Percentiles rank a stretch among this genome's conserved stretches.
Conservation (phyloP, 2,888 invertebrate species). For the Camptogramma bilineatum region DNA sequence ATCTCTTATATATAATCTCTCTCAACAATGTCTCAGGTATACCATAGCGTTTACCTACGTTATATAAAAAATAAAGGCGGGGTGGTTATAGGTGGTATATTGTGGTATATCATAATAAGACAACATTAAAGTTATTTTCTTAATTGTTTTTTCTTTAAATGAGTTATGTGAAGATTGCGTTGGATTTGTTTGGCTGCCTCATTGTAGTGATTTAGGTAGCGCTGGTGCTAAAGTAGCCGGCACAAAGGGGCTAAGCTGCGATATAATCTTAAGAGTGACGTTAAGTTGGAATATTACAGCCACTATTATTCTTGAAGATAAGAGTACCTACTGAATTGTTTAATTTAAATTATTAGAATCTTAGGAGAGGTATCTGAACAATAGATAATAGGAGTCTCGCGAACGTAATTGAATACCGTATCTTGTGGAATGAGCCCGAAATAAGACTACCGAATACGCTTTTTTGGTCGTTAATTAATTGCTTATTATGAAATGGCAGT, state of each 20-base stretch:
- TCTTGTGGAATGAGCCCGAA: constrained; percentile 26
- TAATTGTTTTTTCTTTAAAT: constrained; percentile 10
- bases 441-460: constrained; percentile 21
- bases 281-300: constrained; percentile 63
- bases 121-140: too few species aligned
- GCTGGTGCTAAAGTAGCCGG: constrained; percentile 55
- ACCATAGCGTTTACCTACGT: too few species aligned
- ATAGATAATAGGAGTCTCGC: constrained; percentile 38
- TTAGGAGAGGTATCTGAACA: constrained; percentile 39
- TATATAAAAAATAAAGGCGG: too few species aligned
- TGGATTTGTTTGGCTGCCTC: constrained; percentile 60
- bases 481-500: constrained; percentile 18
- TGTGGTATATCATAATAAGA: too few species aligned
- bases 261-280: constrained; percentile 65
- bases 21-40: too few species aligned
- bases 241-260: constrained; percentile 61
- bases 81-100: too few species aligned
- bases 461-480: constrained; percentile 26
- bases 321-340: constrained; percentile 56
- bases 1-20: too few species aligned
- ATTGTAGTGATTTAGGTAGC: constrained; percentile 61
- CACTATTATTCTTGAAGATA: constrained; percentile 64
- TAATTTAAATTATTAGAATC: constrained; percentile 57
- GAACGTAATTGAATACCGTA: constrained; percentile 44
- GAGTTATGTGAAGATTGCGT: constrained; percentile 42